These are phyloP conservation scores for Pseudocheirus occidentalis DNA, from an alignment of 2,797 vertebrate species.

Conservation along the genomic window DNA sequence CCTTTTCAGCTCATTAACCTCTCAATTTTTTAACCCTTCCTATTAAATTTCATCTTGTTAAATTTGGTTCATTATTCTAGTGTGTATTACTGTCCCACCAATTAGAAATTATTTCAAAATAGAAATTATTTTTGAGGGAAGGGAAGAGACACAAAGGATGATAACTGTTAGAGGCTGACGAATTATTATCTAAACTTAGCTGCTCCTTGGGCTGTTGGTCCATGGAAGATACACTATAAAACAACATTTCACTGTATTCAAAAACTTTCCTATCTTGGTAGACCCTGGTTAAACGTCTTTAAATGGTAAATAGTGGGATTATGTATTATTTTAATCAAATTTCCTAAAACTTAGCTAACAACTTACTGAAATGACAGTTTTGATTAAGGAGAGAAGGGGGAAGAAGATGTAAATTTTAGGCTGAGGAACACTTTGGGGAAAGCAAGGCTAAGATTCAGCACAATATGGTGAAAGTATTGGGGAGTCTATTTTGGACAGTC, in stretches of 20 bases:
- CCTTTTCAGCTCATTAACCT: background rate
- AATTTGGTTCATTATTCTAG: background rate
- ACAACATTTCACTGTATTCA: background rate
- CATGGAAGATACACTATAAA: background rate
- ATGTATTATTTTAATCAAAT: background rate
- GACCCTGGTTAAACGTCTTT: background rate
- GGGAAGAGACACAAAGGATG: too few species aligned
- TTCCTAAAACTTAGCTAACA: background rate
- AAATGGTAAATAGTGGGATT: background rate
- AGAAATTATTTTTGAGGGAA: background rate
- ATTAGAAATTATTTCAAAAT: background rate
- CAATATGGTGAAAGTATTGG: background rate
- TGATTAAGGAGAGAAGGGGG: background rate
- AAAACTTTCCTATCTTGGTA: background rate
- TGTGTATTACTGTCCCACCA: background rate
- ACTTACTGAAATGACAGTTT: background rate
- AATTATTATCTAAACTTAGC: background rate
- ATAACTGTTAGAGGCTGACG: background rate
- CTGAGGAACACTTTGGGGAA: background rate
- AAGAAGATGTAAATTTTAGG: background rate
- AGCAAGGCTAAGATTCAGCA: background rate
- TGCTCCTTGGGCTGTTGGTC: background rate
- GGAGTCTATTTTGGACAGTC: background rate
- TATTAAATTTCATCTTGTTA: background rate
- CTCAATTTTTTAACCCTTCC: background rate